A percentile compares a stretch with the other conserved stretches of the same genome.
phyloP scores from a whole-genome alignment of 2,797 vertebrate genomes.

The Eulemur mongoz region DNA sequence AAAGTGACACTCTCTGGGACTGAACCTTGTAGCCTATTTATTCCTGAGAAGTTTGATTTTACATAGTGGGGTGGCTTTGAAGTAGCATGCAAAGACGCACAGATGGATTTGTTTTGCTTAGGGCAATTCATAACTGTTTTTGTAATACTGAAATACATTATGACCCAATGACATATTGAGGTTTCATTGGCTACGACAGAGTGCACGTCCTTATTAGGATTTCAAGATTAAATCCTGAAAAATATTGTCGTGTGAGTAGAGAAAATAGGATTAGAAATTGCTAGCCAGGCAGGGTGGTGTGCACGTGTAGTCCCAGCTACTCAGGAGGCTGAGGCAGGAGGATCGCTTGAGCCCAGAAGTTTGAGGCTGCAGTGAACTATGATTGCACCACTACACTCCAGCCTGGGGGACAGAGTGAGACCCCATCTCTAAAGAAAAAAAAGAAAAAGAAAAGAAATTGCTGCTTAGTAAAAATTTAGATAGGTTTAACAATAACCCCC shows the following conservation, averaged over 20 bases:
- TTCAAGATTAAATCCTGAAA: constrained; percentile 42
- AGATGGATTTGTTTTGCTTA: constrained; percentile 45
- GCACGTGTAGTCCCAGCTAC: background rate
- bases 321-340: background rate
- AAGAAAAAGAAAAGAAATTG: background rate
- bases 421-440: background rate
- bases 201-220: background rate
- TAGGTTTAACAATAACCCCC: background rate
- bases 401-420: background rate
- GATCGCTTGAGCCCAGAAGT: background rate
- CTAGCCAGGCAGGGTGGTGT: background rate
- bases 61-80: background rate
- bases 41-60: constrained; percentile 38
- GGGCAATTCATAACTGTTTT: constrained; percentile 4
- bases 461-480: background rate
- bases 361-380: background rate
- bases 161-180: background rate
- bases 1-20: background rate
- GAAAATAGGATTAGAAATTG: background rate
- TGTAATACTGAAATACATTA: background rate
- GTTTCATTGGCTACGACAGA: background rate
- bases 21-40: background rate
- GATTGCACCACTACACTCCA: background rate
- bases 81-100: background rate
- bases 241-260: background rate